Base-by-base conservation (phyloP, 1,140 invertebrate species). In the Macrobrachium nipponense region DNA sequence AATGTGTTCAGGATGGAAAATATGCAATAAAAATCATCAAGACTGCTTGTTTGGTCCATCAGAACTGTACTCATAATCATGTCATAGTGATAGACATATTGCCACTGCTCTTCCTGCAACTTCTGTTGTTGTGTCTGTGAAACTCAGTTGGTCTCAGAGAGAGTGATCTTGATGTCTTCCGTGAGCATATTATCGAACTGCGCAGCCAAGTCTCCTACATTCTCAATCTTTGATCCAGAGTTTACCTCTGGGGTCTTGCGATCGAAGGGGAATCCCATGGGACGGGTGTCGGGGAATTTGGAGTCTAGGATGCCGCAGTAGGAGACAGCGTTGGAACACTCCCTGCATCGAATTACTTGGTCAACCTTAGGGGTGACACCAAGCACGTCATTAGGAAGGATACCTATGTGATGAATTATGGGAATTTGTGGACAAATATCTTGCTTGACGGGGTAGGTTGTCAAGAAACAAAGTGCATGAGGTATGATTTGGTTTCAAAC, bases 181-280 rank as follows among this genome's bases (percentile, higher is more conserved):
- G 80, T 36, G 61, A 60, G 15, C 27, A 80, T 61, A 36, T 86
- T 86, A 59, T 60, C 60, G 20, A 86, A 68, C 0, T 27, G 17
- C 3, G 83, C 60, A 15, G 23, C 23, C 8, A 51, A 3, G 1
- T 51, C 36, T 58, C 80, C 83, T 23, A 64, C 60, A 43, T 58
- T 51, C 11, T 43, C n/a, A 17, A 18, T 61, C 23, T 73, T 23
- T 0, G 0, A 0, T 6, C 8, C 12, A 59, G 61, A 18, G 0
- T 12, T 2, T 5, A 62, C 6, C 5, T 79, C 70, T 8, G 83
- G 43, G 36, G 92, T 92, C 94, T 95, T 91, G 5, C 95, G 92
- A 91, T 96, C 95, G 91, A 96, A 96, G 61, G 95, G 95, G 92
- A 93, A 96, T 61, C 95, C 95, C 95, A 96, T 96, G 11, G 94